Evolutionary conservation across 1,140 invertebrate species (phyloP).

Genomic region (Episyrphus balteatus): DNA sequence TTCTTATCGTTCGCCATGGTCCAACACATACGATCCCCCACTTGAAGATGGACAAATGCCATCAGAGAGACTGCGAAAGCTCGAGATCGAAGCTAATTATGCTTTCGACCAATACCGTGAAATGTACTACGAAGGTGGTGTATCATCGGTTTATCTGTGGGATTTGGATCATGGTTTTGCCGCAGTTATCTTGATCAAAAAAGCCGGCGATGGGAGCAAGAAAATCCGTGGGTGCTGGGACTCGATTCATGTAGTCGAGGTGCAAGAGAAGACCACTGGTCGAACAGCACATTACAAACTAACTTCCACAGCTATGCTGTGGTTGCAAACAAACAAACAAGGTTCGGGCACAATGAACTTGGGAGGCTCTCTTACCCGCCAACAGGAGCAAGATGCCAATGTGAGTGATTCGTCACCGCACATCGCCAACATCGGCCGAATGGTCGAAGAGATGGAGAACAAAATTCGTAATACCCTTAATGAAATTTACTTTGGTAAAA

Average conservation of each 20-base stretch:
- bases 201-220: conserved; percentile 89
- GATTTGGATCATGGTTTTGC: conserved; percentile 98
- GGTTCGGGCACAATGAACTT: conserved; percentile 97
- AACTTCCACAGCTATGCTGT: conserved; percentile 97
- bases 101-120: conserved; percentile 98
- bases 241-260: conserved; percentile 98
- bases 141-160: conserved; percentile 99
- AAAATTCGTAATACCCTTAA: conserved; percentile 97
- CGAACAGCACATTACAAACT: conserved; percentile 96
- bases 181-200: conserved; percentile 97
- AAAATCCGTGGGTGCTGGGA: conserved; percentile 99
- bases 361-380: conserved; percentile 93
- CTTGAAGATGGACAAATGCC: conserved; percentile 98
- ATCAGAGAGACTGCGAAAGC: conserved; percentile 84
- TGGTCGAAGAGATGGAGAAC: conserved; percentile 98
- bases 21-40: conserved; percentile 95
- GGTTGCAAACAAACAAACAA: conserved; percentile 96
- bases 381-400: conserved; percentile 81
- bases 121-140: conserved; percentile 99
- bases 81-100: conserved; percentile 96
- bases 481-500: conserved; percentile 99
- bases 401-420: conserved; percentile 90
- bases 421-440: conserved; percentile 94
- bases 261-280: conserved; percentile 89
- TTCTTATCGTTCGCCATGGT: conserved; percentile 99